Conservation (phyloP, 2,888 invertebrate species). For the Spisula subtruncata region DNA sequence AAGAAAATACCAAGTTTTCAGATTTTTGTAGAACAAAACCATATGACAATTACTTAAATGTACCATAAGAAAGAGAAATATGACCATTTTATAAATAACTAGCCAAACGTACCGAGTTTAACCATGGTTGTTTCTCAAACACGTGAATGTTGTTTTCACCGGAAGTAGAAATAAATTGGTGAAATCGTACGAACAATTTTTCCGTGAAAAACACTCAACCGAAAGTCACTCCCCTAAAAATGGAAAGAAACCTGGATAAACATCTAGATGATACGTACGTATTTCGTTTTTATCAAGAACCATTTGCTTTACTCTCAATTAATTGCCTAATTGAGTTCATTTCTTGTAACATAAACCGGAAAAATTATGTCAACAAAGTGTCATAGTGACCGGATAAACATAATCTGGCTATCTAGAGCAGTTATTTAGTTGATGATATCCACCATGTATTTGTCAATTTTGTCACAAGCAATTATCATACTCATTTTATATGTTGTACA, state of each 20-base stretch:
- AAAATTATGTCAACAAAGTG: neutral
- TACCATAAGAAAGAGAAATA: neutral
- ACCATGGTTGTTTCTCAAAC: conserved; percentile 38
- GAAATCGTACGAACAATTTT: neutral
- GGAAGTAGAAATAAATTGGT: neutral
- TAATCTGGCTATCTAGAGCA: neutral
- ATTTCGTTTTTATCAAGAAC: neutral
- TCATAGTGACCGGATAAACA: neutral
- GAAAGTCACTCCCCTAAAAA: conserved; percentile 50
- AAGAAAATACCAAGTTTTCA: neutral
- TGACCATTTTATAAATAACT: neutral
- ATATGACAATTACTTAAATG: neutral
- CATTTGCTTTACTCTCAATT: neutral
- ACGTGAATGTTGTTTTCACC: conserved; percentile 29
- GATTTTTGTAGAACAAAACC: neutral
- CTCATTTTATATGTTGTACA: too few relatives aligned
- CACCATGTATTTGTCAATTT: too few relatives aligned
- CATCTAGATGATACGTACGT: conserved; percentile 79
- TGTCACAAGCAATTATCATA: too few relatives aligned
- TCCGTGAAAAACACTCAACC: neutral
- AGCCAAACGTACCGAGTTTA: conserved; percentile 36
- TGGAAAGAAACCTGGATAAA: conserved; percentile 81
- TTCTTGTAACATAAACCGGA: neutral
- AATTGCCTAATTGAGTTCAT: neutral
- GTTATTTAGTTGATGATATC: too few relatives aligned